Percentiles rank a stretch among this genome's conserved stretches.
Conservation (phyloP, 2,797 vertebrate genomes). For the Falco biarmicus region DNA sequence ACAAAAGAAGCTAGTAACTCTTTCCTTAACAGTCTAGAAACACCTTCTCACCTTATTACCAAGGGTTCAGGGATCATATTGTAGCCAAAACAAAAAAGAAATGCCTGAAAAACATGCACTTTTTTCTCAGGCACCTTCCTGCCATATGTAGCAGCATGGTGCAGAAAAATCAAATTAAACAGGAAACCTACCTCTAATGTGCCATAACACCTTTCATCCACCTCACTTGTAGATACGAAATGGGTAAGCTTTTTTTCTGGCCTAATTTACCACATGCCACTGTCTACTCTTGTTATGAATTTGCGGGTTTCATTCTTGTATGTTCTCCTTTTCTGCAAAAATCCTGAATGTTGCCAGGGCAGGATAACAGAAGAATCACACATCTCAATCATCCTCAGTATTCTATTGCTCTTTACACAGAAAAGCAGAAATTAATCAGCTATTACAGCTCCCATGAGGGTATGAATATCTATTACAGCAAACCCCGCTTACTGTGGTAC, state of each 20-base stretch:
- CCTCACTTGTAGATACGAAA: rapidly evolving
- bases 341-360: not conserved
- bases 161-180: not conserved
- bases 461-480: not conserved
- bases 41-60: not conserved
- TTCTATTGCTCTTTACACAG: not conserved
- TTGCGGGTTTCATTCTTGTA: not conserved
- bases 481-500: not conserved
- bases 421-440: not conserved
- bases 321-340: not conserved
- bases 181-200: not conserved
- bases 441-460: not conserved
- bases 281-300: not conserved
- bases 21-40: not conserved
- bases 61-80: not conserved
- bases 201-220: not conserved
- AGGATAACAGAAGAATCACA: not conserved
- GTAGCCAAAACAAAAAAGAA: not conserved
- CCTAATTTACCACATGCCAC: not conserved
- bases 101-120: rapidly evolving
- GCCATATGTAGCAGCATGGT: not conserved
- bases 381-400: not conserved
- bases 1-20: not conserved
- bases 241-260: not conserved
- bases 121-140: not conserved